phyloP scores from a whole-genome alignment of 2,797 vertebrate genomes.

The Phoeniculus purpureus region DNA sequence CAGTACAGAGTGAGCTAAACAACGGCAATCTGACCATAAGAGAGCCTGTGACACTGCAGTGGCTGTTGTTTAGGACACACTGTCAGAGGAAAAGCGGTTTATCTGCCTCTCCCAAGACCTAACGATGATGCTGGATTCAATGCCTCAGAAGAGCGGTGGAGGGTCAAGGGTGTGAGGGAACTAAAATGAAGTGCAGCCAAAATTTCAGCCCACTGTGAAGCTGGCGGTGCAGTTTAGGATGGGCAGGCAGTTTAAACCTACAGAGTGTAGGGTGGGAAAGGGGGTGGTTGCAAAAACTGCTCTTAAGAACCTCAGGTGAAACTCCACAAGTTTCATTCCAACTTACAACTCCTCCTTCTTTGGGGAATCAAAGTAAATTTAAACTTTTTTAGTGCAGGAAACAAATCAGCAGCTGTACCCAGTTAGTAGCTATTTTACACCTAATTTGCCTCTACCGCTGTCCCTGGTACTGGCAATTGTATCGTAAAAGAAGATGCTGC shows the following conservation, averaged over 20 bases:
- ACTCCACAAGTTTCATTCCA: not conserved
- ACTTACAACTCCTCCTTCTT: not conserved
- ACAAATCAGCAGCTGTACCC: not conserved
- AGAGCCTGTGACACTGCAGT: not conserved
- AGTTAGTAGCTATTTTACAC: not conserved
- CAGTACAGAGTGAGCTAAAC: not conserved
- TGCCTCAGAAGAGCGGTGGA: not conserved
- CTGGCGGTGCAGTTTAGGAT: not conserved
- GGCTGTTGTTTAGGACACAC: not conserved
- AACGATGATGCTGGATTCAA: not conserved
- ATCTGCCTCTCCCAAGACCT: not conserved
- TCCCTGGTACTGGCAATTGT: not conserved
- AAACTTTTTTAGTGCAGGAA: not conserved
- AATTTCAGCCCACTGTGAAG: not conserved
- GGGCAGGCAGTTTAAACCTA: not conserved
- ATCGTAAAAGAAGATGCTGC: not conserved
- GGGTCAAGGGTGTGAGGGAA: not conserved
- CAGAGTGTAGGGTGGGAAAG: not conserved
- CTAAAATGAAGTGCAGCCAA: not conserved
- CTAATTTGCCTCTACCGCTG: not conserved
- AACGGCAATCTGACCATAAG: not conserved
- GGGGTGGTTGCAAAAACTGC: not conserved
- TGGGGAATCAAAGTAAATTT: not conserved
- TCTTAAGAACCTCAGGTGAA: not conserved
- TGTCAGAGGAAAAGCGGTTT: not conserved